These are phyloP conservation scores for Tauraco hartlaubi DNA, from an alignment of 2,797 vertebrate species.

Conservation along the genomic window DNA sequence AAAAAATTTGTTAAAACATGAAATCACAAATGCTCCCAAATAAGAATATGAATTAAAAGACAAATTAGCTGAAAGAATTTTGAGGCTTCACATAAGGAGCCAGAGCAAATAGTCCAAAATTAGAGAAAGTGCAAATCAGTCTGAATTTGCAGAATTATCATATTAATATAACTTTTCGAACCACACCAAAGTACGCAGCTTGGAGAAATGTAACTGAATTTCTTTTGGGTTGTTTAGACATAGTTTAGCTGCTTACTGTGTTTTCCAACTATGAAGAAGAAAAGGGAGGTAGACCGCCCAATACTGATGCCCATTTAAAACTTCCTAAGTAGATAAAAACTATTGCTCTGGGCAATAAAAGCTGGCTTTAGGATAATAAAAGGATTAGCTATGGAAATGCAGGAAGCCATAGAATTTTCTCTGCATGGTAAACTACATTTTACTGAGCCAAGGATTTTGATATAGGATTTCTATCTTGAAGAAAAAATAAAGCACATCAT, in stretches of 20 bases:
- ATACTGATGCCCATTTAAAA: slow-evolving; percentile 8
- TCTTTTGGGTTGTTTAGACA: not conserved
- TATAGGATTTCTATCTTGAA: slow-evolving; percentile 31
- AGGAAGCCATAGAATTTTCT: slow-evolving; percentile 25
- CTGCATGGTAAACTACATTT: slow-evolving; percentile 28
- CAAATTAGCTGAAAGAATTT: not conserved
- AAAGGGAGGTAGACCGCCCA: not conserved
- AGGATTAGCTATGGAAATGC: slow-evolving; percentile 52
- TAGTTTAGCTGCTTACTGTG: not conserved
- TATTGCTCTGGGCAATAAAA: slow-evolving; percentile 30
- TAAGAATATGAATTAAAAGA: not conserved
- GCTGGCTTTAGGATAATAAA: slow-evolving; percentile 1
- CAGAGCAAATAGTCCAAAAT: not conserved
- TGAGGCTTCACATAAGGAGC: not conserved
- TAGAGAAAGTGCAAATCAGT: not conserved
- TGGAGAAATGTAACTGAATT: not conserved
- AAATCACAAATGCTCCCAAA: not conserved
- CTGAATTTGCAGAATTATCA: not conserved
- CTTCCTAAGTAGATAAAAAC: slow-evolving; percentile 45
- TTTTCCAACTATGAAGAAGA: not conserved
- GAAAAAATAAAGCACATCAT: slow-evolving; percentile 33
- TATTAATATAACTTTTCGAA: not conserved
- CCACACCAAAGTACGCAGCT: not conserved
- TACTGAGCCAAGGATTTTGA: slow-evolving; percentile 20
- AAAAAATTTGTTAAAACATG: not conserved